Evolutionary conservation across 2,888 invertebrate genomes (phyloP), one percentile per base, ranked within the genome.

Genomic region (Lithodes maja): DNA sequence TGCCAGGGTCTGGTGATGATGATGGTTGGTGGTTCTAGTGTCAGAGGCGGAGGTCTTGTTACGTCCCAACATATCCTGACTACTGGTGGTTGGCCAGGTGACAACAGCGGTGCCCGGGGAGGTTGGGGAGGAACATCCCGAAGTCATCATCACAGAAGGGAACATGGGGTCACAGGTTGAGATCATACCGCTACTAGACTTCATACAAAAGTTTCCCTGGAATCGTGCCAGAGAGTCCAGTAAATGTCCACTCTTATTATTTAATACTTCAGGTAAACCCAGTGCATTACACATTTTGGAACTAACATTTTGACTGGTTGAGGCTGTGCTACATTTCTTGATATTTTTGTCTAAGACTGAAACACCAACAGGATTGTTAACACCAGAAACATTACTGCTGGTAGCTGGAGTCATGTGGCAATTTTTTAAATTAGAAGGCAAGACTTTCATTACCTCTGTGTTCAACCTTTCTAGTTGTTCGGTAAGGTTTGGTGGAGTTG

Each of bases 141-240:
- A 84, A 15, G 89, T 89, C 12, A 89, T 68, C 54, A 78, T 83
- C 71, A 89, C 89, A 52, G 89, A 82, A 61, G 85, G 82, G 68
- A 89, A 85, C 89, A 89, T 85, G 2, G 89, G 89, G 53, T 89
- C 89, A 33, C 78, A 55, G 49, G 89, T 85, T 5, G 89, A 85
- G 3, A 85, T 85, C 33, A 89, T 53, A 33, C 33, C 33, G 33
- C 33, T 33, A 68, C 85, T 68, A 82, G 85, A 12, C 54, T 89
- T 89, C 50, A 79, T 80, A 33, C 71, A 83, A 33, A 68, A 33
- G 61, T 52, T 80, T 71, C 71, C 55, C 61, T 80, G 84, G 53
- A 84, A 75, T 53, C 84, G 71, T 53, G 75, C 9, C 3, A 17
- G 80, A 49, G 79, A 17, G 3, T 88, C 88, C 49, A 80, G 12